Conservation (phyloP, 2,797 vertebrate genomes). For the Parauchenoglanis punctatus region DNA sequence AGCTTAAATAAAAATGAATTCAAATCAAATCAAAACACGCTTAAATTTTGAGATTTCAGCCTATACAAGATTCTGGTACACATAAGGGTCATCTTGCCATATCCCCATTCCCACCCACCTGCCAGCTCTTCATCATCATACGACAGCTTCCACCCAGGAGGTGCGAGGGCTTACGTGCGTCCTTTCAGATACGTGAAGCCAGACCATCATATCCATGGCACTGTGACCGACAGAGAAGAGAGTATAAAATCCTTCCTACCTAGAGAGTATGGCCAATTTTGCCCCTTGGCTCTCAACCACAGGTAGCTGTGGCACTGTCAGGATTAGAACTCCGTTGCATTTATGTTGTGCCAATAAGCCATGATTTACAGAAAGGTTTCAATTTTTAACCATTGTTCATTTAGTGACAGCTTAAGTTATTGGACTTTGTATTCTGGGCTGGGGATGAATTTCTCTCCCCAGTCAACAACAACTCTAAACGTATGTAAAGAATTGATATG, state of each 20-base stretch:
- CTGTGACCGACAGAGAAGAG: not conserved
- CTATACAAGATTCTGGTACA: not conserved
- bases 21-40: not conserved
- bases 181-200: not conserved
- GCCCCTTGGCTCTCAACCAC: not conserved
- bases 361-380: not conserved
- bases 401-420: not conserved
- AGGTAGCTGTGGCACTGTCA: not conserved
- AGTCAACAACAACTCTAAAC: not conserved
- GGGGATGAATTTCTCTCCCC: not conserved
- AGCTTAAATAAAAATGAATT: not conserved
- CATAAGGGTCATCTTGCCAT: not conserved
- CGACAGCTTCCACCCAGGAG: not conserved
- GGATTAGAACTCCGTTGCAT: not conserved
- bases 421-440: not conserved
- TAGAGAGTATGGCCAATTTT: not conserved
- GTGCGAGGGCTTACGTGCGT: not conserved
- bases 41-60: not conserved
- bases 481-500: not conserved
- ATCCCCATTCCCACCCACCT: not conserved
- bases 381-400: not conserved
- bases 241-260: not conserved
- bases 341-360: not conserved
- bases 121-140: not conserved
- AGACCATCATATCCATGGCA: not conserved